phyloP scores from a whole-genome alignment of 2,113 vertebrate species.

The Crocuta crocuta region DNA sequence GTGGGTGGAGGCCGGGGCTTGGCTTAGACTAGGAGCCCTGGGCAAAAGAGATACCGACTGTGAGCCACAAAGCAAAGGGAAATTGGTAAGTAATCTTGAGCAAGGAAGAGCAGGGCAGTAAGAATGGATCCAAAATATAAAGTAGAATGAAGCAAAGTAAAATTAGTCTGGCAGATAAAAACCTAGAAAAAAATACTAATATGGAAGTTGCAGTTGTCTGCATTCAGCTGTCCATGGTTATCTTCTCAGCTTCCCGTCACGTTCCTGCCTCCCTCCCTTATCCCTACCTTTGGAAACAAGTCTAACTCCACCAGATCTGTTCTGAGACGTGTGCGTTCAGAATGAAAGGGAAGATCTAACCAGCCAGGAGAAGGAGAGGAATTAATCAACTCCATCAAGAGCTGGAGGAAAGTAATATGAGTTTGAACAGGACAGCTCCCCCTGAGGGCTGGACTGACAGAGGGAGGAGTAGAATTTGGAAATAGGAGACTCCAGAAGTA shows the following conservation, averaged over 20 bases:
- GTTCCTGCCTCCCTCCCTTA: neutral
- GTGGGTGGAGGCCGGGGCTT: neutral
- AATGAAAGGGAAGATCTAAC: neutral
- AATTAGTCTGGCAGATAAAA: neutral
- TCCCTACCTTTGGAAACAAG: neutral
- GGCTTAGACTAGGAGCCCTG: neutral
- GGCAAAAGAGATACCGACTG: neutral
- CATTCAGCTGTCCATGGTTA: neutral
- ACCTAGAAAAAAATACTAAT: neutral
- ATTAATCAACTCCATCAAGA: neutral
- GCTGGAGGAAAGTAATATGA: neutral
- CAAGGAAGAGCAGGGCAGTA: neutral
- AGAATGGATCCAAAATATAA: neutral
- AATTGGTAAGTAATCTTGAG: neutral
- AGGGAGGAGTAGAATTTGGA: neutral
- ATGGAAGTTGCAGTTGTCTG: neutral
- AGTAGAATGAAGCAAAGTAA: neutral
- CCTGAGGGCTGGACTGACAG: neutral
- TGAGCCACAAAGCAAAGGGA: neutral
- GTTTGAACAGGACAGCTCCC: neutral
- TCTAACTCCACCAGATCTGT: neutral
- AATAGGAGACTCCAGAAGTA: neutral
- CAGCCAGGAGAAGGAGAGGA: neutral
- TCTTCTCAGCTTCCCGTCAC: neutral
- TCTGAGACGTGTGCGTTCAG: neutral